Evolutionary conservation across 2,797 vertebrate genomes (phyloP).

Genomic region (Semaprochilodus insignis): DNA sequence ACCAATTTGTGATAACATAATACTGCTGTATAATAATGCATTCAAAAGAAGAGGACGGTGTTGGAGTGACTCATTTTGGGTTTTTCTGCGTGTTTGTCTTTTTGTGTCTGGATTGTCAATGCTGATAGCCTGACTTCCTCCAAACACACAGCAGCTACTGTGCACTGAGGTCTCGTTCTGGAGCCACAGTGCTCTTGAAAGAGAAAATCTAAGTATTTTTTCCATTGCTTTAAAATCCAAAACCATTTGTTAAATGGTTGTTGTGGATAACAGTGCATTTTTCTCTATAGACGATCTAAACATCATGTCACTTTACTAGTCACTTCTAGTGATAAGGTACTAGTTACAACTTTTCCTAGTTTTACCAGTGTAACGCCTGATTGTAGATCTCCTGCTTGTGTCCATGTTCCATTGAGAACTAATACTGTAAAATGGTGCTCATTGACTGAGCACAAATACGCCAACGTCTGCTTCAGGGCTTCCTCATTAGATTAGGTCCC

Average conservation of each 20-base stretch:
- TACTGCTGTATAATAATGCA: neutral
- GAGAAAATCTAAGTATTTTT: neutral
- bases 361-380: neutral
- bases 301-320: slow-evolving; percentile 2
- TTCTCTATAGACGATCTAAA: slow-evolving; percentile 19
- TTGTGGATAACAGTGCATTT: neutral
- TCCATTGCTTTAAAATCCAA: slow-evolving; percentile 12
- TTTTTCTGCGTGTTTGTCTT: neutral
- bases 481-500: slow-evolving; percentile 40
- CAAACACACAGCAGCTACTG: neutral
- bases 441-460: slow-evolving; percentile 31
- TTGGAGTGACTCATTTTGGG: neutral
- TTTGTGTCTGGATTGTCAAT: slow-evolving; percentile 34
- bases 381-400: neutral
- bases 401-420: neutral
- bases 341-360: neutral
- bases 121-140: slow-evolving; percentile 9
- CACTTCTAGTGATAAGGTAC: neutral
- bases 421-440: neutral
- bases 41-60: neutral
- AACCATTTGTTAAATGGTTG: neutral
- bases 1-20: slow-evolving; percentile 35
- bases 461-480: slow-evolving; percentile 41
- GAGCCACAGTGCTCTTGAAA: neutral
- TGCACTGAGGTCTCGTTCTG: neutral